Evolutionary conservation across 2,113 vertebrate genomes (phyloP).

Genomic region (Hippocampus mohnikei): DNA sequence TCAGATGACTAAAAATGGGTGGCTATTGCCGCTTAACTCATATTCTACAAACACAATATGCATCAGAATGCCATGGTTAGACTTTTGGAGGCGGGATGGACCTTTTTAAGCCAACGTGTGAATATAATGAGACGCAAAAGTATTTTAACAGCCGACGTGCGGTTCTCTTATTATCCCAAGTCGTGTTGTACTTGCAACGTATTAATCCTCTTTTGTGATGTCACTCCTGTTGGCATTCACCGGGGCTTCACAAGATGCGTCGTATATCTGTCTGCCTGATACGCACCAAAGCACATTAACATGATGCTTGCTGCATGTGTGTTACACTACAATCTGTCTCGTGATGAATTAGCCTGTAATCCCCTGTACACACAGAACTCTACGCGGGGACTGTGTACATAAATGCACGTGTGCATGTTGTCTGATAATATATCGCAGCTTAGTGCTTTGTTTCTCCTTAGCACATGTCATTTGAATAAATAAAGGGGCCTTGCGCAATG

Average conservation of each 20-base stretch:
- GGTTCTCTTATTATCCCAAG: constrained; percentile 30
- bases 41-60: no score
- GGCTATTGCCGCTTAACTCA: no score
- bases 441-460: neutral
- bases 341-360: constrained; percentile 33
- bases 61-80: no score
- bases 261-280: constrained; percentile 23
- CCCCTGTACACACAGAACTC: neutral
- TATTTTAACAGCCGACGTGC: neutral
- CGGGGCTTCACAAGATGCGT: neutral
- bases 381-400: constrained; percentile 6
- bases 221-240: constrained; percentile 25
- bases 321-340: constrained; percentile 13
- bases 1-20: no score
- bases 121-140: neutral
- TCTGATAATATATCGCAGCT: neutral
- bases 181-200: constrained; percentile 21
- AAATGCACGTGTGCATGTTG: neutral
- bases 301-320: constrained; percentile 3
- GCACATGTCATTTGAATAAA: constrained; percentile 4
- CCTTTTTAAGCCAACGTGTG: neutral
- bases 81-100: no score
- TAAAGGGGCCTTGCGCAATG: neutral
- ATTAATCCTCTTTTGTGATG: constrained; percentile 35
- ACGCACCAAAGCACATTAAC: constrained; percentile 7